Evolutionary conservation across 2,797 vertebrate species (phyloP), one percentile per base, ranked within the genome.

Genomic region (Sebastes cheni): DNA sequence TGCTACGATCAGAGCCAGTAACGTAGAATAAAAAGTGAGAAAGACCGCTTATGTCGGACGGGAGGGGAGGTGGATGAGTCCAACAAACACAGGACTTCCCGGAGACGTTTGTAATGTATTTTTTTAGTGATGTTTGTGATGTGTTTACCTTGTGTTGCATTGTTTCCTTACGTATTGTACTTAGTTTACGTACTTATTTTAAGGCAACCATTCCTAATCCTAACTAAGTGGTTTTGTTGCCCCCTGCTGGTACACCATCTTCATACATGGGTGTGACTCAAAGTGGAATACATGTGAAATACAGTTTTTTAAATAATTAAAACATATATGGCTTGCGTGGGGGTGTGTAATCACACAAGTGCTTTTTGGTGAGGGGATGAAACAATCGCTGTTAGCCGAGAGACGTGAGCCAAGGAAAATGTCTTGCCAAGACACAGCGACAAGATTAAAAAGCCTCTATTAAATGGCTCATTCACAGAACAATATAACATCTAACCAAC

Each of bases 391-490:
- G 75, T 80, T 67, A 80, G 78, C 79, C 39, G 32, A 52, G 60
- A 76, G 71, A 81, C 5, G 8, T 42, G 77, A 85, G 87, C 85
- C 89, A 86, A 89, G 42, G 8, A 77, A 52, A 77, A 59, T 52
- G 46, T 79, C 50, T 69, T 77, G 91, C 86, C 87, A 89, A 87
- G 60, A 85, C 67, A 52, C 82, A 67, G 78, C 29, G 59, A 79
- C 36, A 68, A 81, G 75, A 86, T 88, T 75, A 83, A 90, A 91
- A 83, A 72, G 69, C 84, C 55, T 81, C 71, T 67, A 79, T 83
- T 85, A 83, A 74, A 86, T 25, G 78, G 58, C 77, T 87, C 67
- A 46, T 84, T 86, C 72, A 77, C 73, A 84, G 68, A 60, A 70
- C 75, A 74, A 61, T 42, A 30, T 39, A 64, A 75, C 6, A 68